Evolutionary conservation across 1,140 invertebrate genomes (phyloP).

Genomic region (Drosophila trapezifrons): DNA sequence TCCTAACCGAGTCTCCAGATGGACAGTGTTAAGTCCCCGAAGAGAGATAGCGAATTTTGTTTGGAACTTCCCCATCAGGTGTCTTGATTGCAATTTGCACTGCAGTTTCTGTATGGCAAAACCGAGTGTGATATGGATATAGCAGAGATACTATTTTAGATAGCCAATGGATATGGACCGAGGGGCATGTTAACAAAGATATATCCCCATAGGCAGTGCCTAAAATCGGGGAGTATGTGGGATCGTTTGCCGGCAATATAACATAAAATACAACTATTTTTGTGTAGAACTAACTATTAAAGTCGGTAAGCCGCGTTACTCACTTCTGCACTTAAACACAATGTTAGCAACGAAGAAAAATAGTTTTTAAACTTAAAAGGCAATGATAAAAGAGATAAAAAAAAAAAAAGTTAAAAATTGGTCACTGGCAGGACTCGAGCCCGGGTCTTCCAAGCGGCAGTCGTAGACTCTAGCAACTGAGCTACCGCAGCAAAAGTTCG

Average conservation of each 20-base stretch:
- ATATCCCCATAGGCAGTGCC: constrained; percentile 29
- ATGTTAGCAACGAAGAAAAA: constrained; percentile 1
- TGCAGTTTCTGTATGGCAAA: constrained; percentile 27
- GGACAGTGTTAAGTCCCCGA: constrained; percentile 60
- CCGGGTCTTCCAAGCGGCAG: constrained; percentile 91
- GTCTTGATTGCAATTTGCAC: constrained; percentile 38
- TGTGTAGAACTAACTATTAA: constrained; percentile 43
- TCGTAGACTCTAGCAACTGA: constrained; percentile 93
- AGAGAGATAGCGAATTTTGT: not conserved
- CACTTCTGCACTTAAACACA: constrained; percentile 42
- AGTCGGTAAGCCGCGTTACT: constrained; percentile 40
- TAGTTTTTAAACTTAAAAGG: constrained; percentile 6
- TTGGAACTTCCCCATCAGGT: constrained; percentile 32
- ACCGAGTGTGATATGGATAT: constrained; percentile 50
- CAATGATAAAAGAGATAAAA: not conserved
- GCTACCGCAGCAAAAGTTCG: not conserved
- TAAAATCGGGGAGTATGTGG: not conserved
- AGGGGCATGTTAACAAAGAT: constrained; percentile 25
- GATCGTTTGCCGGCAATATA: constrained; percentile 28
- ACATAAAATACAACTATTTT: constrained; percentile 37
- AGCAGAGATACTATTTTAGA: constrained; percentile 53
- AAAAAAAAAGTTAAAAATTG: constrained; percentile 83
- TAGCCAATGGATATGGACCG: constrained; percentile 59
- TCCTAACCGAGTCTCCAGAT: constrained; percentile 79
- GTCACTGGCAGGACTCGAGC: constrained; percentile 91